phyloP scores from a whole-genome alignment of 2,113 vertebrate species.

The Potamarius usumacintae region DNA sequence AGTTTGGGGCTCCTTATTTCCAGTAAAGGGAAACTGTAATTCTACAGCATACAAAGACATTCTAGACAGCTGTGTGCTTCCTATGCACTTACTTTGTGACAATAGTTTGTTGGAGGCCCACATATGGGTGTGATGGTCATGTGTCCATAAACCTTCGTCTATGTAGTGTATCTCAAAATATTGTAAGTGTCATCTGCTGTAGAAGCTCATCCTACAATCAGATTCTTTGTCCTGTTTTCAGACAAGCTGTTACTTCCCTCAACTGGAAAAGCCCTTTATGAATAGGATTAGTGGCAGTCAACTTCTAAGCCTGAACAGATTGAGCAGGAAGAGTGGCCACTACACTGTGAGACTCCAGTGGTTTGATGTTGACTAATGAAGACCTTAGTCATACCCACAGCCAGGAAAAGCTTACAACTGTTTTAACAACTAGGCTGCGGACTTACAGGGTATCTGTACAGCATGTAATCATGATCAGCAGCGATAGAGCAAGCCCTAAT shows the following conservation, averaged over 20 bases:
- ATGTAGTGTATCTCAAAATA: not conserved
- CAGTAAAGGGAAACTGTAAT: too few relatives aligned
- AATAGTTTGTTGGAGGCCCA: not conserved
- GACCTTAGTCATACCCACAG: conserved; percentile 6
- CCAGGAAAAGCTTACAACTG: conserved; percentile 30
- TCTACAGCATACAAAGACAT: too few relatives aligned
- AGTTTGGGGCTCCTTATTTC: not conserved
- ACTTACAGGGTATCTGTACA: too few relatives aligned
- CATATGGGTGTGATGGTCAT: not conserved
- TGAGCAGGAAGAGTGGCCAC: conserved; percentile 59
- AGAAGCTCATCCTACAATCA: not conserved
- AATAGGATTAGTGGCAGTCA: conserved; percentile 73
- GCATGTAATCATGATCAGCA: too few relatives aligned
- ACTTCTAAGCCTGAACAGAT: conserved; percentile 71
- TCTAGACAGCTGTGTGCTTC: too few relatives aligned
- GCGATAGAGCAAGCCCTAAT: too few relatives aligned
- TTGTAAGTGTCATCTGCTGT: not conserved
- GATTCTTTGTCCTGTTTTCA: conserved; percentile 52
- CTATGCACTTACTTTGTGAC: not conserved
- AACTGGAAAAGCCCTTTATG: conserved; percentile 48
- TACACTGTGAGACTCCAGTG: conserved; percentile 52
- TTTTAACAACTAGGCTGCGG: not conserved
- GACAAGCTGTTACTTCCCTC: conserved; percentile 51
- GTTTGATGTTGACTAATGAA: conserved; percentile 45
- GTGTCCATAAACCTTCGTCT: not conserved